Evolutionary conservation across 2,113 vertebrate species (phyloP), one percentile per base, ranked within the genome.

Genomic region (Ptilonorhynchus violaceus): DNA sequence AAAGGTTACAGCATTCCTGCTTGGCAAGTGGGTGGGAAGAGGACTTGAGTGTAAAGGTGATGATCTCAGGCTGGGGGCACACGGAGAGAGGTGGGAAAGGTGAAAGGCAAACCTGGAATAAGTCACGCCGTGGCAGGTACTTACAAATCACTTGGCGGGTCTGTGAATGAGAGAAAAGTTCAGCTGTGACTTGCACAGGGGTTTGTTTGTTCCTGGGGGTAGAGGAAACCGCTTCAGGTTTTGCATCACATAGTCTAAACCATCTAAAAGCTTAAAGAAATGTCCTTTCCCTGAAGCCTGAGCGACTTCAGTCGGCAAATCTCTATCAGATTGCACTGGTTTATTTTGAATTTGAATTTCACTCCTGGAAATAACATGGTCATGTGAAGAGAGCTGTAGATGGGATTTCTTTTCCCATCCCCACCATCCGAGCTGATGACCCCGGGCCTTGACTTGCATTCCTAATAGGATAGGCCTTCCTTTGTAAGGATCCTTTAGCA

Each of bases 381-480:
- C 75, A 86, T 66, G 56, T 37, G 76, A 94, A 81, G 49, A 81
- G 85, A 81, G 67, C 46, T 62, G 33, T 55, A 66, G 90, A 80
- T 35, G 24, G 55, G 85, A 96, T 90, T 95, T 83, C 63, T 85
- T 69, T 66, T 83, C 62, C 55, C 66, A 73, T 69, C 89, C 31
- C 55, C 85, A n/a, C 55, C 42, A 79, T 11, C 33, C 0, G 1
- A 95, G 72, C n/a, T 0, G 0, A 27, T 33, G 96, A 96, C 94
- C 94, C 92, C 2, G 3, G 89, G 93, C 88, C 85, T 92, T 92
- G 96, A 74, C 96, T 94, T 86, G 88, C 96, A 93, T 96, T 93
- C 89, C 82, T 96, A 96, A 95, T 94, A 55, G 93, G 59, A 85
- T 4, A 94, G 89, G 85, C 86, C 64, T 89, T 69, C 78, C 80